Evolutionary conservation across 2,113 vertebrate genomes (phyloP).

Genomic region (Tragelaphus buxtoni): DNA sequence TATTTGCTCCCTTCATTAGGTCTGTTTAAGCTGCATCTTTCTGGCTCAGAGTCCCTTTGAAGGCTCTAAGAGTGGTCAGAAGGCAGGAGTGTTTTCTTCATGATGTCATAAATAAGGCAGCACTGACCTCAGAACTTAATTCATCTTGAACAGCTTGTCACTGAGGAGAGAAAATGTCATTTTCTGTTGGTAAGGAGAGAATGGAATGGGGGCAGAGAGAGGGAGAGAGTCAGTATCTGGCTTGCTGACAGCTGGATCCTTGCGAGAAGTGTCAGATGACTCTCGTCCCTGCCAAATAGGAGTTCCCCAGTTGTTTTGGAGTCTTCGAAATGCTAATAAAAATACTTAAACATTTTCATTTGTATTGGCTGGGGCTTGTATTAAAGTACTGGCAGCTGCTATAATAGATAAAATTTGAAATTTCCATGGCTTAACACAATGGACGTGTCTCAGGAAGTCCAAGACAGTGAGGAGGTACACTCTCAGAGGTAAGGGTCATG

Average conservation of each 20-base stretch:
- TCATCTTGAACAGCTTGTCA: not conserved
- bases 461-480: not conserved
- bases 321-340: conserved; percentile 44
- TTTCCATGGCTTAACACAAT: not conserved
- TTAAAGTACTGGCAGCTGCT: conserved; percentile 35
- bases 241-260: conserved; percentile 24
- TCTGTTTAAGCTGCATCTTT: not conserved
- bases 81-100: conserved; percentile 1
- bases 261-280: not conserved
- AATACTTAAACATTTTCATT: conserved; percentile 40
- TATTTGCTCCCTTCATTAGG: not conserved
- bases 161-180: not conserved
- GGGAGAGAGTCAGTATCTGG: not conserved
- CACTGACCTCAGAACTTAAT: conserved; percentile 19
- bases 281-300: not conserved
- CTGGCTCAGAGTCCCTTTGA: not conserved
- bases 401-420: conserved; percentile 2
- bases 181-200: not conserved
- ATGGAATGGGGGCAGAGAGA: not conserved
- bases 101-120: conserved; percentile 26
- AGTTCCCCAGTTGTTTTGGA: conserved; percentile 45
- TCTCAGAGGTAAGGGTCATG: not conserved
- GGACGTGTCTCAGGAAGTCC: not conserved
- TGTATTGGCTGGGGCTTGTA: conserved; percentile 12
- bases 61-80: not conserved